Evolutionary conservation across 2,797 vertebrate genomes (phyloP).

Genomic region (Spondyliosoma cantharus): DNA sequence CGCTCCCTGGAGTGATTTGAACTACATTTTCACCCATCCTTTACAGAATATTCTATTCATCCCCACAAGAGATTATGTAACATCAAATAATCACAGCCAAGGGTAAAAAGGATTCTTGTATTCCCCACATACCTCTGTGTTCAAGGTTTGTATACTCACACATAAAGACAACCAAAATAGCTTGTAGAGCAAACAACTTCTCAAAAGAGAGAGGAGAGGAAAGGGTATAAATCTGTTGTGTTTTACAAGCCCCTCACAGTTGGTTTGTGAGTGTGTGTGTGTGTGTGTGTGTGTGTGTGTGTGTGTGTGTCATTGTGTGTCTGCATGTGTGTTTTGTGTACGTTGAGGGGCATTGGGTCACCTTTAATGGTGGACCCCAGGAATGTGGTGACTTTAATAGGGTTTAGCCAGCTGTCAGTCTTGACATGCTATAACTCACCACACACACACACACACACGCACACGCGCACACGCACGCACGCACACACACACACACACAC

Average conservation of each 20-base stretch:
- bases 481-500: constrained; percentile 16
- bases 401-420: constrained; percentile 81
- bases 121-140: constrained; percentile 24
- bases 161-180: constrained; percentile 41
- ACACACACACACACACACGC: constrained; percentile 20
- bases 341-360: constrained; percentile 61
- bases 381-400: constrained; percentile 81
- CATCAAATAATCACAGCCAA: constrained; percentile 10
- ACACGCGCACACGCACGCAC: constrained; percentile 12
- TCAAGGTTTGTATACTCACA: constrained; percentile 31
- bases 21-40: not conserved
- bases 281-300: constrained; percentile 14
- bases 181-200: constrained; percentile 43
- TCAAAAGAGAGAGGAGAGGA: constrained; percentile 35
- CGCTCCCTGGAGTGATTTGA: not conserved
- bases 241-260: constrained; percentile 59
- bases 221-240: constrained; percentile 59
- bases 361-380: constrained; percentile 70
- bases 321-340: too few species aligned
- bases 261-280: constrained; percentile 18
- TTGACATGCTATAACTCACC: constrained; percentile 77
- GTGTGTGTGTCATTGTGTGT: too few species aligned
- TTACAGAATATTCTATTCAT: constrained; percentile 1
- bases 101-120: constrained; percentile 15
- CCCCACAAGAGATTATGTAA: not conserved